Evolutionary conservation across 2,797 vertebrate genomes (phyloP).

Genomic region (Bradypodion ventrale): DNA sequence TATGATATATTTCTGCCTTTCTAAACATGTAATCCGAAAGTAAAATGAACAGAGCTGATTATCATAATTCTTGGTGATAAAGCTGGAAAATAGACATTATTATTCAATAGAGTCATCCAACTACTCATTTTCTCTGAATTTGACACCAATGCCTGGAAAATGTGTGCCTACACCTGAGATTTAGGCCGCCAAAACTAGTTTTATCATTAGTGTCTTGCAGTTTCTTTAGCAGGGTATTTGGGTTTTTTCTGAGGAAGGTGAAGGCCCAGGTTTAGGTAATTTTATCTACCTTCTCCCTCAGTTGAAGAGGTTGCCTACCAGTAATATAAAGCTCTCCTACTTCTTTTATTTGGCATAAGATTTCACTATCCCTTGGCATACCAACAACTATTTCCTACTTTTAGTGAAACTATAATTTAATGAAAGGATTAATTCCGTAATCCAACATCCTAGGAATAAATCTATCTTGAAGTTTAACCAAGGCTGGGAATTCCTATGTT

Average conservation of each 20-base stretch:
- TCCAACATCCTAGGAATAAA: constrained; percentile 12
- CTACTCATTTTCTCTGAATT: not conserved
- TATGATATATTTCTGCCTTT: not conserved
- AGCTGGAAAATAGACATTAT: not conserved
- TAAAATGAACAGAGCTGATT: not conserved
- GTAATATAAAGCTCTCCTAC: not conserved
- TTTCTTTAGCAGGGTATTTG: not conserved
- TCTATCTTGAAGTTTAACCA: not conserved
- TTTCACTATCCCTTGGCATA: constrained; percentile 5
- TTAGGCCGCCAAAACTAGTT: not conserved
- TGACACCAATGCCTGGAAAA: not conserved
- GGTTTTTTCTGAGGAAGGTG: not conserved
- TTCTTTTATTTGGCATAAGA: not conserved
- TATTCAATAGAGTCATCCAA: not conserved
- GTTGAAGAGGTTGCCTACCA: not conserved
- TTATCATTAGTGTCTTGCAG: not conserved
- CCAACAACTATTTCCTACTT: constrained; percentile 12
- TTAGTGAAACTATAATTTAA: constrained; percentile 11
- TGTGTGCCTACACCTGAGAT: not conserved
- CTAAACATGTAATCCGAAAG: not conserved
- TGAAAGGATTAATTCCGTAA: constrained; percentile 3
- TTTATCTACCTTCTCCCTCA: not conserved
- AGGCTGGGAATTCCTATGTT: constrained; percentile 7
- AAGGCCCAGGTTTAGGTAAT: not conserved
- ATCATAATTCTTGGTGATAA: not conserved